A percentile compares a stretch with the other conserved stretches of the same genome.
phyloP scores from a whole-genome alignment of 2,797 vertebrate species.

The Scyliorhinus canicula region DNA sequence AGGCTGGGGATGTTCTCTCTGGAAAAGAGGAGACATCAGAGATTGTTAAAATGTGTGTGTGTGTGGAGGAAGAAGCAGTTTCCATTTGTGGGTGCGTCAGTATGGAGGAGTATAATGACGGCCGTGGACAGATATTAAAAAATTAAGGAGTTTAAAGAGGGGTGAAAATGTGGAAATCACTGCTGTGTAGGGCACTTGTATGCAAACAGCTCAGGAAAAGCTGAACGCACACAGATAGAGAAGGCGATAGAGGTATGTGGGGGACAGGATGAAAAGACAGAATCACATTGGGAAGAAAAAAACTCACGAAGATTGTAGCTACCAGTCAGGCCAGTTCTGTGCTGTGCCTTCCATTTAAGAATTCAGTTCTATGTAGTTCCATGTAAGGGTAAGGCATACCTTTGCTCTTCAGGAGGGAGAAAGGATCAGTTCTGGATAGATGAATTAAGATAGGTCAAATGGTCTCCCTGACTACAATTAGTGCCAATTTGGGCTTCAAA shows the following conservation, averaged over 20 bases:
- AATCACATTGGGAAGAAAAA: not conserved
- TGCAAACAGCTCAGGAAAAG: not conserved
- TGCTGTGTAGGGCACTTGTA: not conserved
- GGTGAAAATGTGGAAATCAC: not conserved
- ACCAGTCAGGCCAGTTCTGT: no score
- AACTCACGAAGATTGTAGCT: not conserved
- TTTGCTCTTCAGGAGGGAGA: not conserved
- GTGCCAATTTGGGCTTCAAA: no score
- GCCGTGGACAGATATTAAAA: not conserved
- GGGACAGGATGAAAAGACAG: not conserved
- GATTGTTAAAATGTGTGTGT: not conserved
- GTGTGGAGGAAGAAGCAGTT: no score
- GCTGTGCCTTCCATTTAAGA: not conserved
- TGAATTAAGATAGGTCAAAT: not conserved
- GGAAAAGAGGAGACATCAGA: not conserved
- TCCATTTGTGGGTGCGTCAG: not conserved
- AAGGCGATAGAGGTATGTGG: not conserved
- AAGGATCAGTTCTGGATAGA: not conserved
- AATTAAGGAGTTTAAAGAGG: not conserved
- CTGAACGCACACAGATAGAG: not conserved
- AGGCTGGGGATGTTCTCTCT: not conserved
- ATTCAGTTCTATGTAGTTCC: no score
- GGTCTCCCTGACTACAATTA: no score
- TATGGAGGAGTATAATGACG: not conserved
- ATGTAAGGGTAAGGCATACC: not conserved